Evolutionary conservation across 2,888 invertebrate genomes (phyloP).

Genomic region (Rhyacophila evoluta): DNA sequence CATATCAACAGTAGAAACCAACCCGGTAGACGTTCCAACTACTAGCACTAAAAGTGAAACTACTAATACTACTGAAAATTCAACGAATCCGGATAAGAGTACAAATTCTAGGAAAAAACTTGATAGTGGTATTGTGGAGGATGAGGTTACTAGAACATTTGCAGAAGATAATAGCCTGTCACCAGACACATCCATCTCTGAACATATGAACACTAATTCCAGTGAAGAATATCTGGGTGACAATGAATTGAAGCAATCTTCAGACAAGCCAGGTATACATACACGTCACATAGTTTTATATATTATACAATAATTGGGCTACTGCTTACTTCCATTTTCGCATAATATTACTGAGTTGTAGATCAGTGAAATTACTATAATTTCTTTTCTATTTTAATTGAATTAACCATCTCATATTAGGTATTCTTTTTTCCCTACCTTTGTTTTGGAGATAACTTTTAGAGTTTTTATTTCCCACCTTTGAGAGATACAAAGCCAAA

Average conservation of each 20-base stretch:
- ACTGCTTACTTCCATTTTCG: too few species aligned
- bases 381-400: too few species aligned
- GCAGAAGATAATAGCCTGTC: constrained; percentile 40
- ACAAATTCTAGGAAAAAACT: constrained; percentile 37
- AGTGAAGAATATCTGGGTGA: constrained; percentile 46
- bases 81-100: constrained; percentile 8
- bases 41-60: background rate
- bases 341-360: too few species aligned
- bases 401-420: too few species aligned
- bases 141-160: constrained; percentile 29
- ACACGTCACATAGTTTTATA: too few species aligned
- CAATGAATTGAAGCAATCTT: constrained; percentile 33
- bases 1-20: constrained; percentile 44
- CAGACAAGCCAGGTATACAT: constrained; percentile 34
- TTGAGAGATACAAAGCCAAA: too few species aligned
- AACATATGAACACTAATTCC: constrained; percentile 46
- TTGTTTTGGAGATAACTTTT: too few species aligned
- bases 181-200: constrained; percentile 38
- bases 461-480: too few species aligned
- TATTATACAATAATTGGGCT: too few species aligned
- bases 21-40: constrained; percentile 41
- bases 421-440: too few species aligned
- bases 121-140: constrained; percentile 49
- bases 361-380: too few species aligned
- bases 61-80: constrained; percentile 16